Evolutionary conservation across 1,140 invertebrate genomes (phyloP).

Genomic region (Achatina immaculata): DNA sequence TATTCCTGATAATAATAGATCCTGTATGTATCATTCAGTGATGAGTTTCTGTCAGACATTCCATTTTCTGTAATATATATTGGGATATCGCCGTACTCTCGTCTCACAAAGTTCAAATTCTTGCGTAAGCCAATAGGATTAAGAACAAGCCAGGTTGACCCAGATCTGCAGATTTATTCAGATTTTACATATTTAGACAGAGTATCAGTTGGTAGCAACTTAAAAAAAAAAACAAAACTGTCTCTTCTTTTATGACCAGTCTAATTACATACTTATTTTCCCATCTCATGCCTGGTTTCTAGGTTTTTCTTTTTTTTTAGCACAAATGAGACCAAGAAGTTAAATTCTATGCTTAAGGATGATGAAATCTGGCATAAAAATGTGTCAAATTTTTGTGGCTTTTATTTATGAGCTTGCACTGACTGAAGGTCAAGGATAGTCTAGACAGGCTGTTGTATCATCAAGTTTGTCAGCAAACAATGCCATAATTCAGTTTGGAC

Average conservation of each 20-base stretch:
- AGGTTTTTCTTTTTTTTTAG: neutral
- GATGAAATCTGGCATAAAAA: neutral
- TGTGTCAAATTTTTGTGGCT: no score
- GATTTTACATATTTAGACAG: neutral
- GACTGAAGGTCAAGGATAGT: no score
- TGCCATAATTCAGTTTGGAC: no score
- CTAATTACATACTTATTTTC: neutral
- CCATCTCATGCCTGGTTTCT: neutral
- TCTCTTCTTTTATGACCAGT: neutral
- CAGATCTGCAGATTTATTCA: constrained; percentile 31
- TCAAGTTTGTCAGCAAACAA: no score
- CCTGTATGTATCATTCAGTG: constrained; percentile 72
- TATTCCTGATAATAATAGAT: constrained; percentile 74
- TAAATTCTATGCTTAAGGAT: no score
- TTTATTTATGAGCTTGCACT: no score
- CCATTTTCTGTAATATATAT: constrained; percentile 81
- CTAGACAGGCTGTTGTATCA: no score
- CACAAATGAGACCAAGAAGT: no score
- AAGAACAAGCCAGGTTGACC: constrained; percentile 49
- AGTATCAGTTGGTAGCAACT: neutral
- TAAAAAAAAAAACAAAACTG: neutral
- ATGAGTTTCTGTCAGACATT: constrained; percentile 69
- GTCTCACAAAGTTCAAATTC: constrained; percentile 76
- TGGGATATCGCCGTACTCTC: constrained; percentile 75
- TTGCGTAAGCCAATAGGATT: constrained; percentile 76